Base-by-base conservation (phyloP, 2,888 invertebrate species). In the Lepidocyrtinus sp. region DNA sequence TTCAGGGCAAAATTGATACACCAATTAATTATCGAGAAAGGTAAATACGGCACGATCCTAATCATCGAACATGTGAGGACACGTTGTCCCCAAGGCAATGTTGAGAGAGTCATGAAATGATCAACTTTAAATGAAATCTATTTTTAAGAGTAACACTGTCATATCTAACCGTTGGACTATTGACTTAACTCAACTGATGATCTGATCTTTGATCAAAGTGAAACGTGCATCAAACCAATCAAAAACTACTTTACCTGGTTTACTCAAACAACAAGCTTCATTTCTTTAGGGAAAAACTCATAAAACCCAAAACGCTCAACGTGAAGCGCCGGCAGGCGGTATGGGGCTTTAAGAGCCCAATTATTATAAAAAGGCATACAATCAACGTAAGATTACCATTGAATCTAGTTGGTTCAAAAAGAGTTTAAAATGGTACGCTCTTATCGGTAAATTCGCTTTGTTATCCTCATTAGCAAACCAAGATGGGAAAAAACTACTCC, bases 1-100 rank as follows among this genome's bases (percentile, higher is more conserved):
- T 50, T 62, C 70, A 61, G 25, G 70, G 61, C 22, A 69, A 19
- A 59, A 55, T 50, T 46, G 45, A 25, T 59, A 50, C 5, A 50
- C 2, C 2, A 50, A 50, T 50, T 50, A 50, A 50, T 50, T 50
- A n/a, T 50, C 15, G 2, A n/a, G 36, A 36, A 50, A 50, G 15
- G 50, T 50, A 12, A 50, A 50, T 50, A 17, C n/a, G n/a, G n/a
- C n/a, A n/a, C n/a, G n/a, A n/a, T n/a, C n/a, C n/a, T n/a, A n/a
- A n/a, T n/a, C n/a, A n/a, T n/a, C n/a, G n/a, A n/a, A n/a, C 2
- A 36, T 36, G 5, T 7, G 36, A 36, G 36, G 17, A 50, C 50
- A 50, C 50, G 50, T 50, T 50, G 15, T 50, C 1, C 50, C 17
- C 1, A 7, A 12, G 50, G 50, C 50, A 12, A 15, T 2, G n/a